Conservation (phyloP, 2,113 vertebrate genomes). For the Oreochromis spilurus region DNA sequence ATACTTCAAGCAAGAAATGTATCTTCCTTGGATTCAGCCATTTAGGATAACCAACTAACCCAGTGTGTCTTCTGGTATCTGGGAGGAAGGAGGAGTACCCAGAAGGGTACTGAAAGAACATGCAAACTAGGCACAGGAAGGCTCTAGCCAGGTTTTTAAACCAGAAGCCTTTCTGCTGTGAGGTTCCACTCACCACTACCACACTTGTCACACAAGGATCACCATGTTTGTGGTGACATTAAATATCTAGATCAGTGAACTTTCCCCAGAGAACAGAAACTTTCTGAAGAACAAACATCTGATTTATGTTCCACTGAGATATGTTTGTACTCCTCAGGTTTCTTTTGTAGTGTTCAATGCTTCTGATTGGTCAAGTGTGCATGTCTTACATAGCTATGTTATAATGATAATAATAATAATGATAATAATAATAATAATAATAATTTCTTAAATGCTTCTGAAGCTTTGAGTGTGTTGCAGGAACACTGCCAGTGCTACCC, state of each 20-base stretch:
- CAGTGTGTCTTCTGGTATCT: neutral
- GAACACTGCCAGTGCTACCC: neutral
- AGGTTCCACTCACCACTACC: neutral
- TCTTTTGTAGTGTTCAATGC: neutral
- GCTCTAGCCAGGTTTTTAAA: neutral
- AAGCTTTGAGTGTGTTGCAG: neutral
- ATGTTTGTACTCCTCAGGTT: neutral
- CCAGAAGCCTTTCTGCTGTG: neutral
- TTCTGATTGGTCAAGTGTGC: neutral
- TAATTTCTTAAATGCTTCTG: neutral
- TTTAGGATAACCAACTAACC: accelerated
- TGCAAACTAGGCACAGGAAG: neutral
- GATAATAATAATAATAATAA: too few relatives aligned
- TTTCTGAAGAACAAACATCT: neutral
- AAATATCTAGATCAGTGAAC: neutral
- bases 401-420: too few relatives aligned
- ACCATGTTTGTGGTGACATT: accelerated
- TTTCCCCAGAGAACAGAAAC: neutral
- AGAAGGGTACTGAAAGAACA: neutral
- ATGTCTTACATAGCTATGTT: too few relatives aligned
- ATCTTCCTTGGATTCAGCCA: neutral
- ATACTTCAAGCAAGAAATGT: accelerated
- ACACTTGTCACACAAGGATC: neutral
- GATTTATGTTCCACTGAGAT: neutral
- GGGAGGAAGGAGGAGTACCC: neutral